Percentiles rank a stretch among this genome's conserved stretches.
Evolutionary conservation across 1,140 invertebrate species (phyloP).

Genomic region (Antheraea pernyi): DNA sequence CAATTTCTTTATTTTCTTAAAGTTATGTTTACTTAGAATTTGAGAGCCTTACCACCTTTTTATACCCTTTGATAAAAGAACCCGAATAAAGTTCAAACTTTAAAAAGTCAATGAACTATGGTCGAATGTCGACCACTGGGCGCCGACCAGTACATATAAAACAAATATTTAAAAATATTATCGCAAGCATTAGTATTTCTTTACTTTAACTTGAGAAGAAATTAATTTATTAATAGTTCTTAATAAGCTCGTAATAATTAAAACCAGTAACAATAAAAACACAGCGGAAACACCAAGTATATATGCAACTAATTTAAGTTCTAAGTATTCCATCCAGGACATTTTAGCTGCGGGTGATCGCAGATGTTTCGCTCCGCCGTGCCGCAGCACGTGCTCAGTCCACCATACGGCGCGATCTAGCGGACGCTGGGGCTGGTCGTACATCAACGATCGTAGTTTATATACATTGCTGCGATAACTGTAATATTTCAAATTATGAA

Average conservation of each 20-base stretch:
- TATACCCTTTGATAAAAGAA: too few species aligned
- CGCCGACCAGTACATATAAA: too few species aligned
- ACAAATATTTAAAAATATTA: too few species aligned
- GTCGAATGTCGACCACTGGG: too few species aligned
- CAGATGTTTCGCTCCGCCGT: constrained; percentile 77
- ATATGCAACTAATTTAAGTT: constrained; percentile 38
- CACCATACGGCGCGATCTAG: constrained; percentile 70
- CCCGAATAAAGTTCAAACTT: too few species aligned
- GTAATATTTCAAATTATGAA: neutral
- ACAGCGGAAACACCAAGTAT: neutral
- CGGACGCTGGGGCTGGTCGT: constrained; percentile 76
- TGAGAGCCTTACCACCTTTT: too few species aligned
- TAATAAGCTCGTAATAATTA: neutral
- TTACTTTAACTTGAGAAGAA: neutral
- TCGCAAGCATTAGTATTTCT: neutral
- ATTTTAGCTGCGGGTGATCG: constrained; percentile 34
- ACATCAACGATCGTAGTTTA: constrained; percentile 36
- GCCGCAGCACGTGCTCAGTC: constrained; percentile 72
- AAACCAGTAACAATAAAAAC: neutral
- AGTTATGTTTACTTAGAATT: too few species aligned
- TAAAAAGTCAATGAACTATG: too few species aligned
- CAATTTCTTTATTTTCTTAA: too few species aligned
- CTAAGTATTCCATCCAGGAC: constrained; percentile 30
- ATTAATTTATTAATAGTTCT: neutral
- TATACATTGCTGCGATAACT: constrained; percentile 17